A percentile compares a stretch with the other conserved stretches of the same genome.
phyloP scores from a whole-genome alignment of 53 echinoderm and acorn worm species.

The Crossaster papposus region DNA sequence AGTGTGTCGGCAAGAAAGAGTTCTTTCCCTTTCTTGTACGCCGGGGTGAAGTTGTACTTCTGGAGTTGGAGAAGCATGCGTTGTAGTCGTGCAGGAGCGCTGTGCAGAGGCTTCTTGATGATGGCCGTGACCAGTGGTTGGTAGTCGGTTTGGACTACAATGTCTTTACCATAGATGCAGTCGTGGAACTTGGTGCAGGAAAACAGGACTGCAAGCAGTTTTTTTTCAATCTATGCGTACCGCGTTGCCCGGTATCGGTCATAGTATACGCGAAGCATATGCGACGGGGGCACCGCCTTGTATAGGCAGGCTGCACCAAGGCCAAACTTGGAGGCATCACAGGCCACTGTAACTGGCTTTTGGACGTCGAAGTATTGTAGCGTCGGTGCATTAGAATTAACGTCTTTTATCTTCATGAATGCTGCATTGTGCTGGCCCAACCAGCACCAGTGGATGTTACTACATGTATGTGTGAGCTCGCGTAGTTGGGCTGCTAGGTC shows the following conservation, averaged over 20 bases:
- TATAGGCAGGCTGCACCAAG: no score
- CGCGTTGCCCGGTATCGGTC: slow-evolving; percentile 20
- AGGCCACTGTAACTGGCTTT: slow-evolving; percentile 51
- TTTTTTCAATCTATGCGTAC: slow-evolving; percentile 59
- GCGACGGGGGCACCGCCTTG: no score
- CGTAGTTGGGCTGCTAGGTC: slow-evolving; percentile 57
- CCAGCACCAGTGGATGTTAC: slow-evolving; percentile 9
- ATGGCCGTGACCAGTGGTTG: slow-evolving; percentile 60
- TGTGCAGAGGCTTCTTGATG: slow-evolving; percentile 50
- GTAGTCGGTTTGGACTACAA: slow-evolving; percentile 58
- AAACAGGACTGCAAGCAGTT: slow-evolving; percentile 46
- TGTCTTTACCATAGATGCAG: slow-evolving; percentile 54
- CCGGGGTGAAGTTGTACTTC: slow-evolving; percentile 51
- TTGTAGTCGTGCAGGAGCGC: slow-evolving; percentile 67
- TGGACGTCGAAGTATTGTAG: slow-evolving; percentile 19
- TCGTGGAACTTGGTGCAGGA: slow-evolving; percentile 58
- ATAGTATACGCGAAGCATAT: no score
- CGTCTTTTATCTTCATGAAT: slow-evolving; percentile 33
- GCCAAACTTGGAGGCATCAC: slow-evolving; percentile 45
- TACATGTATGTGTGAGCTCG: slow-evolving; percentile 29
- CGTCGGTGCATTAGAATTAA: slow-evolving; percentile 22
- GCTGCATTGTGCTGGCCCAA: no score
- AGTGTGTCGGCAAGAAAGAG: no score
- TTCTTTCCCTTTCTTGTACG: slow-evolving; percentile 55
- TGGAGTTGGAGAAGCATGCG: slow-evolving; percentile 63